Percentiles rank a stretch among this genome's conserved stretches.
Evolutionary conservation across 2,888 invertebrate genomes (phyloP).

Genomic region (Lasioglossum malachurum): DNA sequence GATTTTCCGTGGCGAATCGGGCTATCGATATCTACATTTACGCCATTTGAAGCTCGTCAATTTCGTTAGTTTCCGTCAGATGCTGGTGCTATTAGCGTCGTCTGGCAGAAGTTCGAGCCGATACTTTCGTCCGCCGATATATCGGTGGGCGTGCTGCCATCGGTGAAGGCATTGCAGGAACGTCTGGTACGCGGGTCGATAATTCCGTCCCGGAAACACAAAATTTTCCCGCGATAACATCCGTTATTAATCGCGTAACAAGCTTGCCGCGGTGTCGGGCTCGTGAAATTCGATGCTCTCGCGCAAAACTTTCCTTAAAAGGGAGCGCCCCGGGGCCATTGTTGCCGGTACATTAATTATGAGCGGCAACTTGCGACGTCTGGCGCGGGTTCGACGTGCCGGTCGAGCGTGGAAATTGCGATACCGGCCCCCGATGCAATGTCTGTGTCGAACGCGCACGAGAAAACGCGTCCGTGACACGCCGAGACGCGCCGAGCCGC

Average conservation of each 20-base stretch:
- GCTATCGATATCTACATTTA: background rate
- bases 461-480: background rate
- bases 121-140: constrained; percentile 13
- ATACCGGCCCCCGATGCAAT: constrained; percentile 23
- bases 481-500: background rate
- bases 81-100: background rate
- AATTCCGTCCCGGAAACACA: constrained; percentile 21
- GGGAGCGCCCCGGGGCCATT: constrained; percentile 31
- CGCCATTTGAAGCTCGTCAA: background rate
- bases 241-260: constrained; percentile 38
- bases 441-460: constrained; percentile 18
- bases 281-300: constrained; percentile 74
- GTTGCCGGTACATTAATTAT: constrained; percentile 68
- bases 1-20: background rate
- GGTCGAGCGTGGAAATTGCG: constrained; percentile 54
- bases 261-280: constrained; percentile 9
- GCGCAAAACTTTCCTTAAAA: constrained; percentile 73
- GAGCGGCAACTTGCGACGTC: constrained; percentile 42
- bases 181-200: constrained; percentile 42
- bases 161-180: constrained; percentile 24
- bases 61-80: background rate
- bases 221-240: constrained; percentile 44
- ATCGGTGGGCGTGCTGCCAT: background rate
- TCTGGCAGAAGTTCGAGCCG: background rate
- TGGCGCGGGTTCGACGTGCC: constrained; percentile 19